A percentile compares a stretch with the other conserved stretches of the same genome.
phyloP scores from a whole-genome alignment of 2,113 vertebrate species.

The Phocoena sinus region DNA sequence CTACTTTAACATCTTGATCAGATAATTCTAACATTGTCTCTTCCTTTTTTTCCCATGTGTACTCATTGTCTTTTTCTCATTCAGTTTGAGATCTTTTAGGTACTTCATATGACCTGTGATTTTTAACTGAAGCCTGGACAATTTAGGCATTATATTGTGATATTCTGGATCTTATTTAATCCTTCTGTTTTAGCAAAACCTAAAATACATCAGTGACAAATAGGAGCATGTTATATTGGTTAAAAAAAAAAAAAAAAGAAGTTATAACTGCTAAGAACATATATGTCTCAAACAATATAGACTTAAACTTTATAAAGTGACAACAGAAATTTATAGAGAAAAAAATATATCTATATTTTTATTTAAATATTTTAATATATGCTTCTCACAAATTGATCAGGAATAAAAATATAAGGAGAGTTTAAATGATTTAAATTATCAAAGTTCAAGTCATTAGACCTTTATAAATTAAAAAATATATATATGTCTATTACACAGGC shows the following conservation, averaged over 20 bases:
- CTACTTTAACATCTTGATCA: neutral
- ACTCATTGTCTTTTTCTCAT: neutral
- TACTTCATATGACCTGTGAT: neutral
- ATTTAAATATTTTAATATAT: neutral
- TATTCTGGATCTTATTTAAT: neutral
- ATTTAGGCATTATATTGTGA: neutral
- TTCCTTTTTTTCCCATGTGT: neutral
- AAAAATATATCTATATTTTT: neutral
- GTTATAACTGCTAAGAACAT: neutral
- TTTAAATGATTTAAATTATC: neutral
- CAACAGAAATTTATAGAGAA: neutral
- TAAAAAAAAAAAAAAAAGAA: neutral
- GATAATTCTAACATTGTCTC: neutral
- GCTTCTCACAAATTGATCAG: neutral
- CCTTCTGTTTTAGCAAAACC: neutral
- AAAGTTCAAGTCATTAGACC: neutral
- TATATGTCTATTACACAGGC: neutral
- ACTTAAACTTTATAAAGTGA: neutral
- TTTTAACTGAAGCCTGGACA: neutral
- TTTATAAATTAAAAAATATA: neutral
- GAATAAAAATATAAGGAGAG: neutral
- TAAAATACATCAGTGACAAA: neutral
- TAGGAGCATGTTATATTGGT: neutral
- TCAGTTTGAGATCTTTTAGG: neutral
- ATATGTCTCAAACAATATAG: neutral